Conservation (phyloP, 2,888 invertebrate genomes). For the Platycheirus rosarum region DNA sequence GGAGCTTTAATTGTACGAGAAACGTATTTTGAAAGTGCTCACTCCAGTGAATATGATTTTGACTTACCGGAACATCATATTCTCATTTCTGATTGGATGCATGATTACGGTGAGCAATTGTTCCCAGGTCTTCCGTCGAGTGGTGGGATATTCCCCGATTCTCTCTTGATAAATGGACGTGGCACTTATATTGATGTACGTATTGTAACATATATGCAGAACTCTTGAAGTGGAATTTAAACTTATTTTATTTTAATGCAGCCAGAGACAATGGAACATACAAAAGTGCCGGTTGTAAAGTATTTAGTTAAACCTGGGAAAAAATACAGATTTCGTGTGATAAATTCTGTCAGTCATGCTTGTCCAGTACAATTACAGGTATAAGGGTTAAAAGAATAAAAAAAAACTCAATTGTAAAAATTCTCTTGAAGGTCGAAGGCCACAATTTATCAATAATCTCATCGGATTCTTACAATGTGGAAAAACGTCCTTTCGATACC, state of each 20-base stretch:
- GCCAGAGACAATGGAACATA: slow-evolving; percentile 52
- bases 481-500: slow-evolving; percentile 77
- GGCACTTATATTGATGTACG: slow-evolving; percentile 76
- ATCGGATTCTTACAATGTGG: slow-evolving; percentile 79
- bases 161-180: slow-evolving; percentile 79
- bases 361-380: slow-evolving; percentile 80
- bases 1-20: slow-evolving; percentile 89
- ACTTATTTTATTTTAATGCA: background rate
- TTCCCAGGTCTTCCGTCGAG: slow-evolving; percentile 77
- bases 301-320: slow-evolving; percentile 77
- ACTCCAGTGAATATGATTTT: slow-evolving; percentile 87
- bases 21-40: slow-evolving; percentile 85
- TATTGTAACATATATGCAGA: background rate
- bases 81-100: slow-evolving; percentile 90
- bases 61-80: slow-evolving; percentile 89
- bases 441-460: slow-evolving; percentile 80
- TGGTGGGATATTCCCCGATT: slow-evolving; percentile 76
- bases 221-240: background rate
- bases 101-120: slow-evolving; percentile 83
- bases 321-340: slow-evolving; percentile 81
- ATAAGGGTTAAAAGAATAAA: slow-evolving; percentile 10
- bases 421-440: slow-evolving; percentile 76
- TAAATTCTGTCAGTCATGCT: slow-evolving; percentile 79
- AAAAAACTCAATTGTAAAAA: background rate
- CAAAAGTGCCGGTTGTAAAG: slow-evolving; percentile 75